Evolutionary conservation across 2,888 invertebrate species (phyloP), one percentile per base, ranked within the genome.

Genomic region (Strigamia maritima): DNA sequence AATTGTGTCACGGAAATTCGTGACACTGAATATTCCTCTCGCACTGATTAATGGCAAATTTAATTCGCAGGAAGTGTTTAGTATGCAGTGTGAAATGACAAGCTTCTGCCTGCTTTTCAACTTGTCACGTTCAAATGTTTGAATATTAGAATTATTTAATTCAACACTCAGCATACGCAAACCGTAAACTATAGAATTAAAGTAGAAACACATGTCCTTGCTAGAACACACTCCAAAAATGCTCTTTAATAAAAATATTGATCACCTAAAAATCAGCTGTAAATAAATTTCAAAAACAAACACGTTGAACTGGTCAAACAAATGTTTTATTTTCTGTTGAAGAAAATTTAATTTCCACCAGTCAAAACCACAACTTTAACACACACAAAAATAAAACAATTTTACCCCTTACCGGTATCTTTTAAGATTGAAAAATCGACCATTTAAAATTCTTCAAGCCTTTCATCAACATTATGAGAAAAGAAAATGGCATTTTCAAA

Each of bases 1-100:
- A 70, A n/a, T 22, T 70, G 70, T 70, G 70, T 70, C 70, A 70
- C 70, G 70, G 28, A 70, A 28, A 28, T 70, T 28, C 70, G 70
- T 70, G 70, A 26, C 70, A 26, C 26, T 70, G 70, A 70, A 70
- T 70, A 70, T 70, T 70, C 70, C 70, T 14, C 28, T 70, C 14
- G 70, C 28, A 26, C 28, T 70, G 24, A 70, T 70, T 70, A 70
- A 70, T 70, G 70, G n/a, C 8, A 70, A 26, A 70, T 70, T 70
- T 70, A 70, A 70, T 70, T 70, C 70, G 14, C 70, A 70, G 70
- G 70, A 70, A 70, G 28, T 70, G 70, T 26, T 70, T 28, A 70
- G 70, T 70, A 70, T 70, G 70, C 70, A 70, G 70, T 70, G 70
- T 70, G 70, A 70, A 70, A 70, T 70, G 70, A 70, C 28, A 70